Evolutionary conservation across 2,797 vertebrate species (phyloP), one percentile per base, ranked within the genome.

Genomic region (Microctenopoma steveboyesi): DNA sequence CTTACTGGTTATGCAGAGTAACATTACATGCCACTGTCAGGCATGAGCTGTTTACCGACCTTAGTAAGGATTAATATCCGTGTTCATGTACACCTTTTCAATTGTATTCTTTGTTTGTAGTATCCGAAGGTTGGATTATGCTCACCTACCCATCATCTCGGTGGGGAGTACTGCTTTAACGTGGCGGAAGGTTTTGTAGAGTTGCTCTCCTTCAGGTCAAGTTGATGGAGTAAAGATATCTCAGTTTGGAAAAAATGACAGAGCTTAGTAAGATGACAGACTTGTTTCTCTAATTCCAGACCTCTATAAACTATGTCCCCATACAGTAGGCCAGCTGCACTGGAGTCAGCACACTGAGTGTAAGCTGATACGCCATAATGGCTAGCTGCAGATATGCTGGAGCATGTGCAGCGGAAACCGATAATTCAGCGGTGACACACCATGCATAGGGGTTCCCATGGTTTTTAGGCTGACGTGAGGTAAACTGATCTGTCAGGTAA

Each of bases 361-460:
- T 91, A 92, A 92, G 74, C 78, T 42, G 92, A 94, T 91, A 87
- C 79, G 25, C 89, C 81, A 72, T 90, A 90, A 92, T 88, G 87
- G 84, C 69, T 62, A 71, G 78, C 88, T 88, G 90, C 88, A 92
- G 90, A 88, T 89, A 86, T 71, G 85, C 82, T 72, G 63, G 69
- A 83, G 85, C 87, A 86, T 92, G 86, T 89, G 89, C 86, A 84
- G 81, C 80, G 82, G 88, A 89, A 92, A 90, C 79, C 84, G 84
- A 90, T 89, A 89, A 93, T 91, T 92, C 92, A 87, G 84, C 64
- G 81, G 88, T 89, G 90, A 90, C 86, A 87, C 84, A 79, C 70
- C 47, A 76, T 72, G 87, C 84, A 71, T 57, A 86, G 81, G 81
- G 87, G 86, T 89, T 91, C 85, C 84, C 88, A 81, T 84, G 85